Base-by-base conservation (phyloP, 2,113 vertebrate species). In the Tapirus terrestris region DNA sequence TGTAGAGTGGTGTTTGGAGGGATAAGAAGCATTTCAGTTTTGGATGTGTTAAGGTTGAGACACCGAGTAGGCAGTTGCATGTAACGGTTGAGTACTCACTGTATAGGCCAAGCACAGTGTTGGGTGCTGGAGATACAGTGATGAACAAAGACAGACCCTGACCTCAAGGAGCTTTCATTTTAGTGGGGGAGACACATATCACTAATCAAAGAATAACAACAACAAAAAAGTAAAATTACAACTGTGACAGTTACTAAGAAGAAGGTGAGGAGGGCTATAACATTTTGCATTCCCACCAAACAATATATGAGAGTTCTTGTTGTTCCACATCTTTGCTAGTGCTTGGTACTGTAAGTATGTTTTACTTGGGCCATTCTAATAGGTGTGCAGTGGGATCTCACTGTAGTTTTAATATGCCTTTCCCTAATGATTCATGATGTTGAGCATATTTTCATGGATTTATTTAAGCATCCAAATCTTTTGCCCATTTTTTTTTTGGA, bases 241-340 rank as follows among this genome's bases (percentile, higher is more conserved):
- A 23, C 76, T 21, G n/a, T 21, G 68, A 82, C n/a, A 76, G 36
- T 61, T 51, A 61, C 48, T 48, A 58, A 63, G 75, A 90, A 53
- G 33, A 91, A 31, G 16, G 60, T 45, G 21, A 13, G 67, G 25
- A 75, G 33, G 45, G 21, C 76, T 82, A 6, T 36, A 91, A 76
- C 88, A 94, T 91, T 87, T 91, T 87, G 63, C 43, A 45, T 90
- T 82, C 85, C 73, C 72, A 23, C 27, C 51, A 92, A 53, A 65
- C 3, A 79, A 39, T 63, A 27, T 58, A 12, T 72, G 36, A 79
- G 18, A 60, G 4, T 94, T 39, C 21, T 51, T 33, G 11, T 75
- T 89, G 48, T 89, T 83, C 25, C 4, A 39, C 11, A 29, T 88
- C 68, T 84, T 80, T 94, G 43, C 58, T 58, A 92, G 83, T 33